Evolutionary conservation across 2,888 invertebrate genomes (phyloP).

Genomic region (Rhorus exstirpatorius): DNA sequence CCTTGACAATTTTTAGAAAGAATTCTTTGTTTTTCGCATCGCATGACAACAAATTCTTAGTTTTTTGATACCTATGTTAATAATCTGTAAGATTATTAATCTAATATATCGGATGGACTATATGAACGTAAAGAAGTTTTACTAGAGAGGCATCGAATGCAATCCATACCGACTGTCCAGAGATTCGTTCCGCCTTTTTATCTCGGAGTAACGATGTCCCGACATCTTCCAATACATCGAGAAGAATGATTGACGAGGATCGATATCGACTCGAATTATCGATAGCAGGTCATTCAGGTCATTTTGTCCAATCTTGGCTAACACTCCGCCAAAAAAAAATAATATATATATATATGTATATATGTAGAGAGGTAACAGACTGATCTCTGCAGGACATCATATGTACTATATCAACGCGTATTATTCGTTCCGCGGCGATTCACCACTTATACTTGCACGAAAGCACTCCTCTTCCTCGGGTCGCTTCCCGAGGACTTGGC

Average conservation of each 20-base stretch:
- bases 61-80: too few species aligned
- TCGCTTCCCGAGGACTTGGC: slow-evolving; percentile 1
- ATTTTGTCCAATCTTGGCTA: slow-evolving; percentile 22
- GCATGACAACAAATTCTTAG: too few species aligned
- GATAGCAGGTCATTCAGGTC: slow-evolving; percentile 74
- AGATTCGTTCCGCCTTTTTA: slow-evolving; percentile 8
- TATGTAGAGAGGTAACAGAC: too few species aligned
- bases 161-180: too few species aligned
- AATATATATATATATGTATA: slow-evolving; percentile 4
- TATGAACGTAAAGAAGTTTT: slow-evolving; percentile 1
- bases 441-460: slow-evolving; percentile 12
- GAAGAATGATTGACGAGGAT: slow-evolving; percentile 72
- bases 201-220: not conserved
- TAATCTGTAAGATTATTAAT: slow-evolving; percentile 24
- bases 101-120: not conserved
- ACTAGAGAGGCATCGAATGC: not conserved
- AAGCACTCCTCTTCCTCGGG: slow-evolving; percentile 12
- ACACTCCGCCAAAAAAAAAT: not conserved
- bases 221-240: slow-evolving; percentile 30
- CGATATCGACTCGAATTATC: slow-evolving; percentile 76
- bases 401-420: too few species aligned
- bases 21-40: too few species aligned
- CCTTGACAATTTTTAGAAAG: slow-evolving; percentile 7
- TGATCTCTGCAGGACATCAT: too few species aligned
- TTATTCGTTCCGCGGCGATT: too few species aligned